Conservation (phyloP, 2,113 vertebrate genomes). For the Salvelinus fontinalis region DNA sequence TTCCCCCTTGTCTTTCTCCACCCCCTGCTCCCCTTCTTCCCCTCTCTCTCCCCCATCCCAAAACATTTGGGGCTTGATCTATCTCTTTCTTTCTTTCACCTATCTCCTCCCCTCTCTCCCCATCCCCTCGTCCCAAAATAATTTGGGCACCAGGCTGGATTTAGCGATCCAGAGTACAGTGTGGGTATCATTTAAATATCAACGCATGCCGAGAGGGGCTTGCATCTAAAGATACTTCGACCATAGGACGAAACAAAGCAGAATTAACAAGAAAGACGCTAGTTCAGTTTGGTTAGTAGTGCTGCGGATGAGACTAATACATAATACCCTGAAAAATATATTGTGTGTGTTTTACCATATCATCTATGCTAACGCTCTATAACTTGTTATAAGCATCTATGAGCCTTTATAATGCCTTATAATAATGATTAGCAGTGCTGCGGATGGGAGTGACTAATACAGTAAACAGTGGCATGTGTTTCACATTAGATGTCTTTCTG, state of each 20-base stretch:
- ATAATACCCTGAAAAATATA: neutral
- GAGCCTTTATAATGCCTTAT: too few relatives aligned
- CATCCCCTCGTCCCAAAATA: constrained; percentile 8
- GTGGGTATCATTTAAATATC: constrained; percentile 65
- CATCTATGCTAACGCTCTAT: too few relatives aligned
- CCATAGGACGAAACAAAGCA: constrained; percentile 50
- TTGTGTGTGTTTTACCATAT: too few relatives aligned
- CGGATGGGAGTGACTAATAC: constrained; percentile 16
- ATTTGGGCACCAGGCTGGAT: constrained; percentile 4
- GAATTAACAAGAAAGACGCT: constrained; percentile 48
- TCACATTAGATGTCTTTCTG: neutral
- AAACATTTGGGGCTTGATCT: too few relatives aligned
- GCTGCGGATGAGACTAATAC: constrained; percentile 21
- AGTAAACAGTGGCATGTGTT: neutral
- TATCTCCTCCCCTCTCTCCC: neutral
- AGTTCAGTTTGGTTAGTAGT: neutral
- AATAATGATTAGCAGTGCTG: neutral
- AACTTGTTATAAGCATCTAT: too few relatives aligned
- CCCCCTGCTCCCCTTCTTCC: neutral
- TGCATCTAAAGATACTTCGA: constrained; percentile 32
- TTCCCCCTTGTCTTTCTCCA: neutral
- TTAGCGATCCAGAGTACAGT: constrained; percentile 15
- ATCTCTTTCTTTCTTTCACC: neutral
- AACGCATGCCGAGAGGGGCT: constrained; percentile 50
- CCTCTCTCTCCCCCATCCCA: neutral